phyloP scores from a whole-genome alignment of 1,140 invertebrate genomes.

The Teleopsis dalmanni region DNA sequence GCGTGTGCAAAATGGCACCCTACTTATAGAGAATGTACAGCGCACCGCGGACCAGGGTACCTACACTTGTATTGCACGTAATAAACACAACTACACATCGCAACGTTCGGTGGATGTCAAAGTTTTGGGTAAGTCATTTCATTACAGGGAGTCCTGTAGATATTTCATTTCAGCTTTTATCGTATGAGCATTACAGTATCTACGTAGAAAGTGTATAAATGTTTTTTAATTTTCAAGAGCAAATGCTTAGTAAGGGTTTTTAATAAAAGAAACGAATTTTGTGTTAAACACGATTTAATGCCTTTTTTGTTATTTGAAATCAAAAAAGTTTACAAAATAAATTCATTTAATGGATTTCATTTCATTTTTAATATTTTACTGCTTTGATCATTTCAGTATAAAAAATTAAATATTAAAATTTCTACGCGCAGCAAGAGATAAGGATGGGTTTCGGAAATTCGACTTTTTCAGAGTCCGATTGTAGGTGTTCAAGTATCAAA shows the following conservation, averaged over 20 bases:
- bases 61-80: constrained; percentile 59
- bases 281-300: not conserved
- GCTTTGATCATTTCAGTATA: too few relatives aligned
- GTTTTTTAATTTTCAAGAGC: constrained; percentile 2
- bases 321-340: too few relatives aligned
- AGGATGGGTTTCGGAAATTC: too few relatives aligned
- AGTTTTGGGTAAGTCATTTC: constrained; percentile 49
- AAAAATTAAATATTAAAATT: too few relatives aligned
- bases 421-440: too few relatives aligned
- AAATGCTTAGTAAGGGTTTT: not conserved
- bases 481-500: too few relatives aligned
- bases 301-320: not conserved
- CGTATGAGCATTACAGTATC: constrained; percentile 1
- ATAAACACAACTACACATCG: constrained; percentile 54
- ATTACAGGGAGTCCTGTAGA: not conserved
- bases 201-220: constrained; percentile 7
- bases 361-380: too few relatives aligned
- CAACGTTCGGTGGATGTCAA: constrained; percentile 51
- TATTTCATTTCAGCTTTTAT: not conserved
- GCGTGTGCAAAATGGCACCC: constrained; percentile 57
- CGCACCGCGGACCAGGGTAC: constrained; percentile 57
- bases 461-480: too few relatives aligned
- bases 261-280: not conserved
- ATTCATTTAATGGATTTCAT: too few relatives aligned
- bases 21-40: constrained; percentile 58